Evolutionary conservation across 1,140 invertebrate species (phyloP), one percentile per base, ranked within the genome.

Genomic region (Drosophila willistoni): DNA sequence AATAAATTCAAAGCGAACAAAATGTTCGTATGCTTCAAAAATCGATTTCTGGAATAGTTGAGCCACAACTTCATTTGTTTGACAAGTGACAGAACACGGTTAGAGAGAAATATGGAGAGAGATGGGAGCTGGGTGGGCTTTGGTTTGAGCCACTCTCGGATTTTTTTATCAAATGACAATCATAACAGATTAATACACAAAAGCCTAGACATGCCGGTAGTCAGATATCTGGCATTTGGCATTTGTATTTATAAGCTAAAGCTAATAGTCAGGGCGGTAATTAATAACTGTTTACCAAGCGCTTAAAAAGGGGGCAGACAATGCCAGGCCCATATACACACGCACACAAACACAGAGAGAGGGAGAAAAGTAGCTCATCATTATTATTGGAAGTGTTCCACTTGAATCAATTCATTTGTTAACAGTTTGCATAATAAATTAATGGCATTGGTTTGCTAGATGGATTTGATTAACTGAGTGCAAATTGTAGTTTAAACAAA

Each of bases 281-380:
- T 87, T 87, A 87, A 87, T 87, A 89, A 89, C 84, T 89, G 84
- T 89, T 87, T 87, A 75, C 80, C 73, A 59, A 79, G 42, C 62
- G 85, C 86, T 87, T 86, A 79, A 83, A 77, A 82, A 85, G 7
- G 14, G 9, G 69, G 51, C 79, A 68, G 47, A 62, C 56, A 42
- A 67, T 29, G 68, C 73, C 71, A 84, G 77, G 73, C 77, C 63
- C 36, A 1, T 10, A 4, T 3, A 22, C 17, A 29, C 29, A 7
- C 44, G 7, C 29, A 7, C 34, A 36, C 34, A 9, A 9, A 47
- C 4, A 42, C 0, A 6, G 6, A 29, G 5, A 47, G 44, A 47
- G 44, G n/a, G n/a, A 14, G 33, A 39, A 7, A 41, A 47, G 47
- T 51, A 39, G 36, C 12, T 36, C 25, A 17, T 17, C 34, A 14